These are phyloP conservation scores for Neoascia interrupta DNA, from an alignment of 2,888 invertebrate species.

Conservation along the genomic window DNA sequence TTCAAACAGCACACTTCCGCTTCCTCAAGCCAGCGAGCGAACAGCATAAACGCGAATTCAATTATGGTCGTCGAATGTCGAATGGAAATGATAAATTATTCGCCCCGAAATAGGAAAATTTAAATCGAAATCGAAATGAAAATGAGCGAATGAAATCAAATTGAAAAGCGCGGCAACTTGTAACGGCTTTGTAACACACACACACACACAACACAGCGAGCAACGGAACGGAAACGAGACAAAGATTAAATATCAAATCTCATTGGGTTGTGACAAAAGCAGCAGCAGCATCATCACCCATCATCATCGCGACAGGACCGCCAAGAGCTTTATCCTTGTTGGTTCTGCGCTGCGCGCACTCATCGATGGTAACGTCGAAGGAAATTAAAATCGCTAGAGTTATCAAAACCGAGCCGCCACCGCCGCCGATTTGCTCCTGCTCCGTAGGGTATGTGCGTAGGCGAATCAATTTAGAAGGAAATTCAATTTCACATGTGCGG, in stretches of 20 bases:
- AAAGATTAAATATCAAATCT: conserved; percentile 59
- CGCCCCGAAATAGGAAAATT: conserved; percentile 56
- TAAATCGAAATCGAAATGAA: conserved; percentile 63
- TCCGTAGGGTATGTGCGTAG: conserved; percentile 16
- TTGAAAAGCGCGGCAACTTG: conserved; percentile 1
- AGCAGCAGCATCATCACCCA: background rate
- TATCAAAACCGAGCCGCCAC: background rate
- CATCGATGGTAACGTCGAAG: conserved; percentile 21
- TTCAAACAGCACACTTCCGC: conserved; percentile 60
- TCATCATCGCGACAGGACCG: background rate
- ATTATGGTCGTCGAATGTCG: conserved; percentile 61
- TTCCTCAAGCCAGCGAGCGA: conserved; percentile 22
- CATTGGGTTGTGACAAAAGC: conserved; percentile 17
- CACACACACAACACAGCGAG: background rate
- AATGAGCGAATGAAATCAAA: conserved; percentile 41
- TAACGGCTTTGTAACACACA: background rate
- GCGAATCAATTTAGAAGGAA: conserved; percentile 40
- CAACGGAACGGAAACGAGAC: conserved; percentile 41
- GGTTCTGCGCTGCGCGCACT: background rate
- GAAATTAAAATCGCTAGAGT: conserved; percentile 45
- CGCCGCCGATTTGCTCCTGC: conserved; percentile 4
- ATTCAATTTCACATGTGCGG: conserved; percentile 32
- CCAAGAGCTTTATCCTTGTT: too few species aligned
- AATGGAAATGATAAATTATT: conserved; percentile 64
- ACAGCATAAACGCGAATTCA: conserved; percentile 58